Evolutionary conservation across 2,113 vertebrate species (phyloP), one percentile per base, ranked within the genome.

Genomic region (Hystrix brachyura): DNA sequence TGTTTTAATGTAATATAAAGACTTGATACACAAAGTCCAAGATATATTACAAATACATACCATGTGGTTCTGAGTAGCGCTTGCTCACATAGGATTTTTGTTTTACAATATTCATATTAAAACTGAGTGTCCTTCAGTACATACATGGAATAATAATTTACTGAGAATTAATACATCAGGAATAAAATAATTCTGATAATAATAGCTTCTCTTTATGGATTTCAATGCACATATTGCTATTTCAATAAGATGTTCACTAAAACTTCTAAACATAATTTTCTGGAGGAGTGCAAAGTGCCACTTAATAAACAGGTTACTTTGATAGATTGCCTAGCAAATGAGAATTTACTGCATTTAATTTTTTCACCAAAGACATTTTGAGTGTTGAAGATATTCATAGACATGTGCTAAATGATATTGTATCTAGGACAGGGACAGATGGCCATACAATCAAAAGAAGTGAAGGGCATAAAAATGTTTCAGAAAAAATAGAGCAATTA

Each of bases 181-280:
- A 88, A 90, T 93, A 51, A 93, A 95, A 84, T 72, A 57, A 60
- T 87, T 84, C 67, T 95, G 72, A 91, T 94, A 96, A 89, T 91
- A 94, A 88, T 85, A 71, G 29, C 13, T 96, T 96, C 29, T 84
- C 3, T 94, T 96, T 94, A 92, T 32, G 84, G 23, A 92, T 83
- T 72, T 55, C 32, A 95, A 90, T 87, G 13, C 7, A 69, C 67
- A 51, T 55, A 55, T 71, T 92, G n/a, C 21, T 51, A 81, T 92
- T 94, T 94, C 51, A 74, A n/a, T 96, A 67, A 95, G 32, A 88
- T 94, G 78, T 76, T 95, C 64, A 80, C 29, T 38, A 92, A 81
- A 76, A 90, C 71, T 64, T 92, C 87, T 76, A 93, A 57, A 76
- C 67, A 86, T 27, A 86, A 95, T 90, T 95, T 96, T 94, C 81